Conservation (phyloP, 1,140 invertebrate species). For the Hetaerina americana region DNA sequence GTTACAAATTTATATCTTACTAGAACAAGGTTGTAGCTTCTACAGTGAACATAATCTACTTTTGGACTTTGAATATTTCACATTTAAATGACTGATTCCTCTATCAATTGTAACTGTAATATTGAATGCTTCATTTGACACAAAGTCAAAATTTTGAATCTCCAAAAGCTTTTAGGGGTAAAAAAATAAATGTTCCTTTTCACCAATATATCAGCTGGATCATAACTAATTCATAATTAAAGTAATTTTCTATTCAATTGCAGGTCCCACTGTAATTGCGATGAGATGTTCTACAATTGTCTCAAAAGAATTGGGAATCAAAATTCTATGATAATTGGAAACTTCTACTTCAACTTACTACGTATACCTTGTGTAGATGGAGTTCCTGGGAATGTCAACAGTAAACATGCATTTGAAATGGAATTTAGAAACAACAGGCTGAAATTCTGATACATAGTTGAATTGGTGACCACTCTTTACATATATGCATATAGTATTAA, state of each 20-base stretch:
- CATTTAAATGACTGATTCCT: too few species aligned
- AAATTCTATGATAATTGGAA: conserved; percentile 61
- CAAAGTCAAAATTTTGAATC: too few species aligned
- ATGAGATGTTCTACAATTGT: conserved; percentile 66
- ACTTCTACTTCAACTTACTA: conserved; percentile 77
- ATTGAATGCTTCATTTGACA: too few species aligned
- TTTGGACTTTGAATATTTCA: too few species aligned
- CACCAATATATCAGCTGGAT: background rate
- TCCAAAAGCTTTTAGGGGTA: too few species aligned
- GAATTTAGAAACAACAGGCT: background rate
- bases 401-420: conserved; percentile 8
- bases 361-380: conserved; percentile 57
- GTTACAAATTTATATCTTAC: too few species aligned
- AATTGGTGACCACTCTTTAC: too few species aligned
- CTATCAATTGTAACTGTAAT: too few species aligned
- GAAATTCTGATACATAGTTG: background rate
- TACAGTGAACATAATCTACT: too few species aligned
- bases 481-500: too few species aligned
- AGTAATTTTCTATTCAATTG: conserved; percentile 14
- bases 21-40: too few species aligned
- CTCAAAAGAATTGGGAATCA: conserved; percentile 54
- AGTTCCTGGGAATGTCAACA: background rate
- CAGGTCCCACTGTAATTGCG: conserved; percentile 71
- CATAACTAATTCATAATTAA: background rate
- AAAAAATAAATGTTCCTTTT: too few species aligned